These are phyloP conservation scores for Pseudorhombus dupliciocellatus DNA, from an alignment of 2,113 vertebrate genomes.

Conservation along the genomic window DNA sequence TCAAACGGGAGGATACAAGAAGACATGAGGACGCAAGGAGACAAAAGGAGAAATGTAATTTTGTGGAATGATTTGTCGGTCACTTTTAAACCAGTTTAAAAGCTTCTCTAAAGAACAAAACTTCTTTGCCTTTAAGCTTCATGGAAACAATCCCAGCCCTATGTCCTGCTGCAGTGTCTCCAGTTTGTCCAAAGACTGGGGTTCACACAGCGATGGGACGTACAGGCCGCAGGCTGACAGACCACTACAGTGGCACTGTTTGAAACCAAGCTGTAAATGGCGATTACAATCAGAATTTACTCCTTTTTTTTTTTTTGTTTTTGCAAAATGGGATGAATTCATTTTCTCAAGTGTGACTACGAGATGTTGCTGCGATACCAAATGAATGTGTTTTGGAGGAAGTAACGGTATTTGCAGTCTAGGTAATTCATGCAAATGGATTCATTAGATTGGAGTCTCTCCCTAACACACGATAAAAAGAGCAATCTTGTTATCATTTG, in stretches of 20 bases:
- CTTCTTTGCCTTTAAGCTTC: too few relatives aligned
- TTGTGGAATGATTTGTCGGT: too few relatives aligned
- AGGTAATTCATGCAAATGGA: slow-evolving; percentile 36
- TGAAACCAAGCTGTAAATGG: neutral
- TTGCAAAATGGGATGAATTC: slow-evolving; percentile 1
- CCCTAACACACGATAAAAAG: slow-evolving; percentile 34
- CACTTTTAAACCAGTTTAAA: too few relatives aligned
- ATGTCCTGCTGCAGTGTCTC: too few relatives aligned
- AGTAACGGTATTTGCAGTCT: neutral
- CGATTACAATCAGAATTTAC: neutral
- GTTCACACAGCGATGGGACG: neutral
- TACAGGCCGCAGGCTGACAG: neutral
- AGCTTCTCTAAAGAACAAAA: too few relatives aligned
- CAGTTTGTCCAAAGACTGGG: too few relatives aligned
- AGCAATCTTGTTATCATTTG: slow-evolving; percentile 57
- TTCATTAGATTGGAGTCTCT: slow-evolving; percentile 11
- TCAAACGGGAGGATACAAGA: neutral
- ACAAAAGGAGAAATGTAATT: slow-evolving; percentile 3
- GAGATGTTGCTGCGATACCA: neutral
- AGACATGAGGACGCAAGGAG: neutral
- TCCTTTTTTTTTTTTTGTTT: too few relatives aligned
- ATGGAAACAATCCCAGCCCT: too few relatives aligned
- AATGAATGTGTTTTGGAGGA: slow-evolving; percentile 6
- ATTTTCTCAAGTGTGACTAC: neutral
- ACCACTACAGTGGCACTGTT: neutral